A percentile compares a stretch with the other conserved stretches of the same genome.
Conservation (phyloP, 2,888 invertebrate genomes). For the Lasioglossum lativentre region DNA sequence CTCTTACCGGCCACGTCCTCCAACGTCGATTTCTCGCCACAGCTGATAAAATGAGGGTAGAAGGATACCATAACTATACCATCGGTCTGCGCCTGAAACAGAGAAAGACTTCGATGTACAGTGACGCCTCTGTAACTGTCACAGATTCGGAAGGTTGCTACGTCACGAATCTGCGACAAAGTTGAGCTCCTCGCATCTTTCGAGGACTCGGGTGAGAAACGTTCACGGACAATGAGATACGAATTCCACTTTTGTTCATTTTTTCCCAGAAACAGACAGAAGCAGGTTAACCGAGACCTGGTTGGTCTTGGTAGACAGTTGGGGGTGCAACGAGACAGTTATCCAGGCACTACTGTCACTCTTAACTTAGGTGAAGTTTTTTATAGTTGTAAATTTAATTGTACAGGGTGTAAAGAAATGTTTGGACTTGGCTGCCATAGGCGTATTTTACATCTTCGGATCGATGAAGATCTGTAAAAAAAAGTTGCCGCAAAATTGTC, state of each 20-base stretch:
- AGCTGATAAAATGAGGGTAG: conserved; percentile 87
- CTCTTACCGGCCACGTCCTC: conserved; percentile 87
- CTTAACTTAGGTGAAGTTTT: no score
- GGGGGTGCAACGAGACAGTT: background rate
- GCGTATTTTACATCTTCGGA: no score
- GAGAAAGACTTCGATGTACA: conserved; percentile 7
- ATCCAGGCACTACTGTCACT: no score
- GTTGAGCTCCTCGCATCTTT: background rate
- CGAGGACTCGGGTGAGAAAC: background rate
- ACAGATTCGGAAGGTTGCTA: background rate
- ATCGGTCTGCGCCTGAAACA: conserved; percentile 86
- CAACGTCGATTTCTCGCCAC: conserved; percentile 86
- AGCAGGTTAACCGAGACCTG: background rate
- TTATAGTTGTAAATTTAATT: no score
- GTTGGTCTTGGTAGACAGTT: background rate
- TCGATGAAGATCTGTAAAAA: no score
- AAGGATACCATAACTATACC: conserved; percentile 89
- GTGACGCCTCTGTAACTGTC: background rate
- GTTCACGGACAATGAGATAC: background rate
- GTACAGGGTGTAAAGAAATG: no score
- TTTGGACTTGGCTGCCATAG: no score
- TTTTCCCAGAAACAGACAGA: background rate
- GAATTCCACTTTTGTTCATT: background rate
- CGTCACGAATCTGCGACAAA: background rate
- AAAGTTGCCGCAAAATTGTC: no score